Conservation (phyloP, 30 jellyfish, hydroid and myxozoan species). For the Pelagia noctiluca region DNA sequence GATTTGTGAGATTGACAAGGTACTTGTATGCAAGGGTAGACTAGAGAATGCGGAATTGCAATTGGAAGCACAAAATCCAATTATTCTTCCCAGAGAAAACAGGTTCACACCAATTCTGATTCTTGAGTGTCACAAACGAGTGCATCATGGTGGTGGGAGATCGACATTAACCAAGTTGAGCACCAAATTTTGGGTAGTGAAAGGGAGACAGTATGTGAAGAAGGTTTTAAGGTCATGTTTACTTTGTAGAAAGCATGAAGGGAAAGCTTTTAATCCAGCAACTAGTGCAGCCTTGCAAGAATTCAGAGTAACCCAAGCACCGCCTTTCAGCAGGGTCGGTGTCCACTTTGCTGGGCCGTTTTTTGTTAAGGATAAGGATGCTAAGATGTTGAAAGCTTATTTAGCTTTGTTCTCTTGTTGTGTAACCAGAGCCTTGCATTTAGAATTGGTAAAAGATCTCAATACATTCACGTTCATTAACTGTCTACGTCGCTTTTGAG, state of each 20-base stretch:
- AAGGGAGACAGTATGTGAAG: constrained; percentile 53
- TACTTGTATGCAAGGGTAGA: constrained; percentile 30
- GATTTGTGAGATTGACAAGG: neutral
- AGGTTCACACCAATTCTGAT: constrained; percentile 31
- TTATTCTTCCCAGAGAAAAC: constrained; percentile 1
- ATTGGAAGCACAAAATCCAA: constrained; percentile 11
- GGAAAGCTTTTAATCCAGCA: constrained; percentile 36
- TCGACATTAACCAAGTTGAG: constrained; percentile 54
- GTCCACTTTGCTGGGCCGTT: constrained; percentile 51
- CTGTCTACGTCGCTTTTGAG: constrained; percentile 25
- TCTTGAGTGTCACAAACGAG: constrained; percentile 8
- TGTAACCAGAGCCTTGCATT: constrained; percentile 37
- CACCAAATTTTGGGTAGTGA: constrained; percentile 21
- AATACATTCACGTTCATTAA: constrained; percentile 5
- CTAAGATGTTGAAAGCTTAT: constrained; percentile 27
- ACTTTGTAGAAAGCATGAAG: constrained; percentile 40
- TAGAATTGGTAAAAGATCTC: constrained; percentile 27
- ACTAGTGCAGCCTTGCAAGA: constrained; percentile 24
- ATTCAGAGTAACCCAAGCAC: constrained; percentile 35
- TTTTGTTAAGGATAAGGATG: neutral
- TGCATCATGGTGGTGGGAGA: constrained; percentile 22
- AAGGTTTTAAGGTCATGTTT: constrained; percentile 33
- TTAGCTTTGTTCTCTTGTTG: constrained; percentile 35
- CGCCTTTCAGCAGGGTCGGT: constrained; percentile 47
- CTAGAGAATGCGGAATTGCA: constrained; percentile 19